phyloP scores from a whole-genome alignment of 2,797 vertebrate genomes.

The Glyptemys insculpta region DNA sequence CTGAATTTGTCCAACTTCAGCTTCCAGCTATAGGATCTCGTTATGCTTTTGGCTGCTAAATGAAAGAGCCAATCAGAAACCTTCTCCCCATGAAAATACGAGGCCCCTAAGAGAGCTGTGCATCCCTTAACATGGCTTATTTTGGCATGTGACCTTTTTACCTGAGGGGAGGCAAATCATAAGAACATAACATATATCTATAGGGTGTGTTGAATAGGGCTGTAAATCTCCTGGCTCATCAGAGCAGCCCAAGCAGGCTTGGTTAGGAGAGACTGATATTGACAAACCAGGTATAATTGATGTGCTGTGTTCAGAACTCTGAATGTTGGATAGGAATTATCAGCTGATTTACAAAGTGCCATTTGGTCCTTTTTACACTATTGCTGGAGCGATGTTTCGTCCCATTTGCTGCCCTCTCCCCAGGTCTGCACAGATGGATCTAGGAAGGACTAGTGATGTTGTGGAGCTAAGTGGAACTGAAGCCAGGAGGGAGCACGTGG shows the following conservation, averaged over 20 bases:
- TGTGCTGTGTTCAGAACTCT: neutral
- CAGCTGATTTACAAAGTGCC: neutral
- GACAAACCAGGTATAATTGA: neutral
- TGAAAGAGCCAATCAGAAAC: neutral
- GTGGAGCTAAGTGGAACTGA: neutral
- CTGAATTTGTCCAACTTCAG: neutral
- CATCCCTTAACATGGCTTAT: neutral
- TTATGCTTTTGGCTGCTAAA: neutral
- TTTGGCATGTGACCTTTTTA: neutral
- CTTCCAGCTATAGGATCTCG: neutral
- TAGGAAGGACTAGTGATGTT: neutral
- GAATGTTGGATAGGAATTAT: neutral
- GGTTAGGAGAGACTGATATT: neutral
- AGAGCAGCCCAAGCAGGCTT: neutral
- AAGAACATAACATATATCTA: neutral
- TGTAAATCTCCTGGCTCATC: neutral
- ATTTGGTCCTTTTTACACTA: neutral
- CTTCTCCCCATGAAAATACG: neutral
- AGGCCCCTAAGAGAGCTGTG: neutral
- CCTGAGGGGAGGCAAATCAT: neutral
- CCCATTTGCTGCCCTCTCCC: neutral
- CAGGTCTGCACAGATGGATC: neutral
- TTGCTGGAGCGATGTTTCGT: neutral
- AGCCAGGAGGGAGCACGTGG: neutral
- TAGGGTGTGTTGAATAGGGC: neutral